phyloP scores from a whole-genome alignment of 2,113 vertebrate genomes.

The Pithys albifrons region DNA sequence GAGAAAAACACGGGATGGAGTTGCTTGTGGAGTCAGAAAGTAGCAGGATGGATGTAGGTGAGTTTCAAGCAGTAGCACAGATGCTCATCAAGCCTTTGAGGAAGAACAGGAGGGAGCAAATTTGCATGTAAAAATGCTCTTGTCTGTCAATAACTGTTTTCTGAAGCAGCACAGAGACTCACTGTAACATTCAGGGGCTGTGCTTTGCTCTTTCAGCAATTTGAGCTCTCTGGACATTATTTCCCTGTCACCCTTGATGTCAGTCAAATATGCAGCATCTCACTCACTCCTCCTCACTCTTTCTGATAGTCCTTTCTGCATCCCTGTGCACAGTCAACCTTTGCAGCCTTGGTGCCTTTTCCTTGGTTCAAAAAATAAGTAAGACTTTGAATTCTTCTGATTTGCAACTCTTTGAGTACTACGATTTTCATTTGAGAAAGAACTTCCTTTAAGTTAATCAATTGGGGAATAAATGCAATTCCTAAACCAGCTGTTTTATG shows the following conservation, averaged over 20 bases:
- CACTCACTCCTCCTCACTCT: not conserved
- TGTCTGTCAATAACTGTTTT: not conserved
- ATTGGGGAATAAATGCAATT: not conserved
- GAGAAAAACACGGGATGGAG: not conserved
- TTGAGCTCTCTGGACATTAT: conserved; percentile 22
- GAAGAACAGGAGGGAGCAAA: not conserved
- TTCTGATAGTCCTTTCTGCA: not conserved
- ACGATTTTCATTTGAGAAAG: not conserved
- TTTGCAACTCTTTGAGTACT: not conserved
- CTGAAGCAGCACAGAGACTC: not conserved
- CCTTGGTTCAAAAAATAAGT: not conserved
- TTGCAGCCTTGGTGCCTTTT: not conserved
- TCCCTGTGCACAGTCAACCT: not conserved
- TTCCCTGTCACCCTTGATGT: not conserved
- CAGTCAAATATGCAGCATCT: conserved; percentile 12
- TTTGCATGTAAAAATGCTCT: not conserved
- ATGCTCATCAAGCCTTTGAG: not conserved
- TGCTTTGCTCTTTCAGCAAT: not conserved
- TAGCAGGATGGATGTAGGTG: not conserved
- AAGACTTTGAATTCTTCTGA: not conserved
- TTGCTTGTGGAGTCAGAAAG: not conserved
- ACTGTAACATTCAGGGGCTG: not conserved
- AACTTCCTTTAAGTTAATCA: not conserved
- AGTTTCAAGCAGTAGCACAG: not conserved
- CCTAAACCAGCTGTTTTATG: not conserved